Conservation (phyloP, 2,888 invertebrate genomes). For the Ceramica pisi region DNA sequence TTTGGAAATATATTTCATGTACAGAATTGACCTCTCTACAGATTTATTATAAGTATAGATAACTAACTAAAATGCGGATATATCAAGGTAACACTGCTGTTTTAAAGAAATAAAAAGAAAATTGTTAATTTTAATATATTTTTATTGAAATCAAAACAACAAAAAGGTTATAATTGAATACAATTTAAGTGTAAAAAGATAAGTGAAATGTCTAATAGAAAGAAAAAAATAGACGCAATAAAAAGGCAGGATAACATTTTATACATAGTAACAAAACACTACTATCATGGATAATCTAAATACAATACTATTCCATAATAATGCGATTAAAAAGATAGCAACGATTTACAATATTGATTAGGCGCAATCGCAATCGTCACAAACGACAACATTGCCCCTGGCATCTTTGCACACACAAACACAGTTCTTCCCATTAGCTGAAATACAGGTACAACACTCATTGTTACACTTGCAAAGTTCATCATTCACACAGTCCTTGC, state of each 20-base stretch:
- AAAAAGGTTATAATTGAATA: not conserved
- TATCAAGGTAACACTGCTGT: not conserved
- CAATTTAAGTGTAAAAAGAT: not conserved
- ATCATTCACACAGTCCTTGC: conserved; percentile 63
- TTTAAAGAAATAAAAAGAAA: not conserved
- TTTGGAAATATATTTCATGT: too few relatives aligned
- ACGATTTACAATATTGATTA: conserved; percentile 18
- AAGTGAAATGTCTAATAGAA: not conserved
- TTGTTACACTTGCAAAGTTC: conserved; percentile 57
- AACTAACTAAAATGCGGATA: not conserved
- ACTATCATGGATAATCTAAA: conserved; percentile 3
- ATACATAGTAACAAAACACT: conserved; percentile 1
- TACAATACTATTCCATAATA: not conserved
- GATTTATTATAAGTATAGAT: too few relatives aligned
- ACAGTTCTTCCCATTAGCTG: conserved; percentile 15
- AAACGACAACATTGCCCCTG: conserved; percentile 9
- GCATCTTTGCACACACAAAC: conserved; percentile 21
- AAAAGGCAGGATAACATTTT: not conserved
- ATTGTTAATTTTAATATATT: not conserved
- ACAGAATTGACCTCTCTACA: too few relatives aligned
- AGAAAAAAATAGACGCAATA: not conserved
- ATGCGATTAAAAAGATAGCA: conserved; percentile 20
- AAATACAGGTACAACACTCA: conserved; percentile 36
- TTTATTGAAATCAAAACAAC: not conserved
- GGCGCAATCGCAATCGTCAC: conserved; percentile 19